Evolutionary conservation across 2,888 invertebrate genomes (phyloP), one percentile per base, ranked within the genome.

Genomic region (Hyles lineata): DNA sequence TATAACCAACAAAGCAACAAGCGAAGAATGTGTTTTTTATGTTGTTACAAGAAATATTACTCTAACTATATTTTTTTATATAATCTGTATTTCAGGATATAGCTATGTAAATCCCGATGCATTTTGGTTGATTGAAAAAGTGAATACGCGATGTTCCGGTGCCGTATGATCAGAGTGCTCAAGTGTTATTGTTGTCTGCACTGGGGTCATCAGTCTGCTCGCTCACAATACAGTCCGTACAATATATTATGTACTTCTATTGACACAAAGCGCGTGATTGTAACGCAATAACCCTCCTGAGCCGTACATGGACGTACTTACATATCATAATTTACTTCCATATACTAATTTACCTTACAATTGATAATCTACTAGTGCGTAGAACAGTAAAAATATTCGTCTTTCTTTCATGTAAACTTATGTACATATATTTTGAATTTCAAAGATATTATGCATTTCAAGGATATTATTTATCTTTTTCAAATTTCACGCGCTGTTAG

Each of bases 121-220:
- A 43, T 8, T 67, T 52, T 29, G 23, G 21, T 32, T 52, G 58
- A 72, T 58, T 63, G 35, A 67, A 55, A 67, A 72, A 72, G 63
- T 72, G 63, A 55, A 58, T 43, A 19, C 19, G 55, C 50, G 63
- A 61, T 70, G 52, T 61, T 74, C 60, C 60, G 32, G 71, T 55
- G 50, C 19, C 69, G 69, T 87, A 81, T 83, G 85, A 87, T 85
- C 82, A 78, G 79, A 74, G 80, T 81, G 82, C 81, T 84, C 81
- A 84, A 82, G 81, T 83, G 83, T 83, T 83, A 88, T 89, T 88
- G 87, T 87, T 74, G 78, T 77, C 79, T 85, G 87, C 84, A 83
- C 81, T 85, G 86, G 87, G 90, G 90, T 89, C 88, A 89, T 88
- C 86, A 89, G 82, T 85, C 87, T 83, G 82, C 78, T 74, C 82